These are phyloP conservation scores for Ciconia maguari DNA, from an alignment of 2,113 vertebrate genomes.

Conservation along the genomic window DNA sequence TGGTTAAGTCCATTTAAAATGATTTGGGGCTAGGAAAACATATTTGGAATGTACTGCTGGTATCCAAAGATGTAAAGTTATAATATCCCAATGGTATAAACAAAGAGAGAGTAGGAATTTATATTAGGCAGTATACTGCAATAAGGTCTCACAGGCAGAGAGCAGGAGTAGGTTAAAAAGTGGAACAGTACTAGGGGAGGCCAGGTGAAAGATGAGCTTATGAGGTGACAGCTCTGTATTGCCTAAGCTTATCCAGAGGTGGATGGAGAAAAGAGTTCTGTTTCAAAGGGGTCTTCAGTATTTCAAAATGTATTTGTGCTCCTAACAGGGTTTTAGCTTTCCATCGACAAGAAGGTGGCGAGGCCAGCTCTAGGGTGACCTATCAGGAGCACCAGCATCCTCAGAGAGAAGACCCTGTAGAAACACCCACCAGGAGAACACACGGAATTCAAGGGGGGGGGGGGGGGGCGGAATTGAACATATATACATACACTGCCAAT, in stretches of 20 bases:
- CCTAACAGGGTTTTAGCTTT: not conserved
- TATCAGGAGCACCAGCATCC: not conserved
- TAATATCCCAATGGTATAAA: not conserved
- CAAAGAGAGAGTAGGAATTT: conserved; percentile 29
- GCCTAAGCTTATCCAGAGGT: not conserved
- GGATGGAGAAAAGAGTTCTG: not conserved
- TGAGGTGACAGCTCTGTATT: not conserved
- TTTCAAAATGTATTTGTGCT: not conserved
- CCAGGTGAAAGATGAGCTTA: not conserved
- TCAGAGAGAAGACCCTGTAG: not conserved
- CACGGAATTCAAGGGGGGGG: not conserved
- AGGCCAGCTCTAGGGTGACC: not conserved
- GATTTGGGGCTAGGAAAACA: not conserved
- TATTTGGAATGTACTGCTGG: conserved; percentile 15
- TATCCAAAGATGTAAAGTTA: conserved; percentile 13
- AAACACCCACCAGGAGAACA: not conserved
- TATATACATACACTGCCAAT: not conserved
- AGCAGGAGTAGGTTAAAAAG: not conserved
- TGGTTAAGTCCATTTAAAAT: conserved; percentile 11
- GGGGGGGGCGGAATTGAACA: not conserved
- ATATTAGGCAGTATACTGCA: not conserved
- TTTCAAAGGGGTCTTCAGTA: not conserved
- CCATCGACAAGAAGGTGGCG: accelerated
- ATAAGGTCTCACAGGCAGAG: not conserved
- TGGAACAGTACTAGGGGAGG: not conserved